These are phyloP conservation scores for Ichneumon xanthorius DNA, from an alignment of 2,888 invertebrate species.

Conservation along the genomic window DNA sequence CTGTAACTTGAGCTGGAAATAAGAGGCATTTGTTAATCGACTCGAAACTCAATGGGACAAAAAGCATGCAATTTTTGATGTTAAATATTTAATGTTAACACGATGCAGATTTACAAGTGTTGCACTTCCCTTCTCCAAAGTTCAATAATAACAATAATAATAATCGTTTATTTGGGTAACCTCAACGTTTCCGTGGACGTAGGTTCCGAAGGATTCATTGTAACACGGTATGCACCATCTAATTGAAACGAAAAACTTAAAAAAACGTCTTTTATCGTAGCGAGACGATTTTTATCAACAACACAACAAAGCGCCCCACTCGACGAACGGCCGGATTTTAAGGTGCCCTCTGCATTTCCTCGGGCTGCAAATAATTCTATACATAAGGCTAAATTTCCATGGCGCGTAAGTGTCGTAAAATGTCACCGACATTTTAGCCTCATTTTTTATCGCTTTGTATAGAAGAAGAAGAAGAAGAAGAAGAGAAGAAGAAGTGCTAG, in stretches of 20 bases:
- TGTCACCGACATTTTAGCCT: not conserved
- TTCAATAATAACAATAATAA: not conserved
- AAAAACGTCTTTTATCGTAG: not conserved
- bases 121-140: too few relatives aligned
- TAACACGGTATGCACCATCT: conserved; percentile 16
- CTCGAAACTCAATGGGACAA: not conserved
- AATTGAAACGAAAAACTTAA: not conserved
- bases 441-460: not conserved
- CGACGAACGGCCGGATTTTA: too few relatives aligned
- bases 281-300: not conserved
- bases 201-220: conserved; percentile 80
- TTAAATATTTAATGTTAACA: too few relatives aligned
- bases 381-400: not conserved
- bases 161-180: conserved; percentile 66
- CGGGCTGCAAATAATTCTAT: not conserved
- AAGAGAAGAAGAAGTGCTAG: not conserved
- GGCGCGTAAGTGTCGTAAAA: too few relatives aligned
- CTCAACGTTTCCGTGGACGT: conserved; percentile 79
- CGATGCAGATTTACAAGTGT: too few relatives aligned
- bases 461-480: not conserved
- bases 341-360: too few relatives aligned
- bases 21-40: not conserved
- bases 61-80: not conserved
- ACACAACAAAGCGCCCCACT: not conserved
- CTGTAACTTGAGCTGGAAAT: conserved; percentile 78